Evolutionary conservation across 2,797 vertebrate genomes (phyloP), one percentile per base, ranked within the genome.

Genomic region (Natrix natrix): DNA sequence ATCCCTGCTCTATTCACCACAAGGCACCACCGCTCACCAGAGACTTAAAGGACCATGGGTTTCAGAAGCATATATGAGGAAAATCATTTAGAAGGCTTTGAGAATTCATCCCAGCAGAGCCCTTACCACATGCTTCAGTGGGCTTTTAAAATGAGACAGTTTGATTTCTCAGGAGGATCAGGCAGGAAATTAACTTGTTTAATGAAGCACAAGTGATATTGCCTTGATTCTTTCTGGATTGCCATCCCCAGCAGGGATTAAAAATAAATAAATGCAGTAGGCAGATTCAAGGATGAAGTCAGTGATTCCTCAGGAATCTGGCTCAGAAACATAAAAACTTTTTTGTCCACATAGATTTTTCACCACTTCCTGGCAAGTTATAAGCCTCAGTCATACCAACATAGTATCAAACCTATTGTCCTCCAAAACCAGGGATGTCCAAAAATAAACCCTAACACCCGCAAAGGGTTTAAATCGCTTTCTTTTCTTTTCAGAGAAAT

Each of bases 171-270:
- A 10, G 69, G 94, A 92, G 94, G 88, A 90, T 52, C 89, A 59
- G 66, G 54, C 86, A 92, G 92, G 66, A 93, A 92, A 93, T 94
- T 94, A 93, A 93, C 91, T 89, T 91, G 90, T 93, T 93, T 93
- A 93, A 93, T 92, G 91, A 93, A 92, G 69, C 32, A 13, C 69
- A 93, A 59, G 55, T 91, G 14, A 88, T 61, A 90, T 93, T 93
- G 89, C 89, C 90, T 94, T n/a, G n/a, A 24, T 69, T 90, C 91
- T 52, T 54, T 90, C 56, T 63, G 60, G 89, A 60, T 78, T 86
- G 54, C 86, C 57, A 92, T 89, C 28, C 57, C 66, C 91, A 74
- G 28, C 56, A 69, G 89, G 37, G 86, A 92, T 90, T 87, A n/a
- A 74, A 91, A n/a, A 66, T 43, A 91, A 61, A 87, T 61, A 78